Conservation (phyloP, 2,113 vertebrate species). For the Oreochromis aureus region DNA sequence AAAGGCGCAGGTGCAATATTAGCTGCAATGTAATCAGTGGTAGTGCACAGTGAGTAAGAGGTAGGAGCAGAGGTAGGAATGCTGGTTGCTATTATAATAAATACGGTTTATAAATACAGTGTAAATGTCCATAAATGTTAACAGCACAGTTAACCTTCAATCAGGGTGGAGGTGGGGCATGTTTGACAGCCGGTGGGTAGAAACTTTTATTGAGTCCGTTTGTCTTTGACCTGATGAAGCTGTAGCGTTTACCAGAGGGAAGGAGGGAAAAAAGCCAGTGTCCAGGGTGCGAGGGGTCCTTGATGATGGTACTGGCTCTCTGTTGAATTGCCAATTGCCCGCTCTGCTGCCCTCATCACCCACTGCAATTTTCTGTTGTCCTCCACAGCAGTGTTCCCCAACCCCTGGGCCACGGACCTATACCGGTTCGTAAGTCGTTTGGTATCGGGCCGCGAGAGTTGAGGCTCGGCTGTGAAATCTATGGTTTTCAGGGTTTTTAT, state of each 20-base stretch:
- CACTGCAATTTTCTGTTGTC: too few species aligned
- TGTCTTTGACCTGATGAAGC: neutral
- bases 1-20: neutral
- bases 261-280: fast-evolving
- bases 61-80: neutral
- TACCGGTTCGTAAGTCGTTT: too few species aligned
- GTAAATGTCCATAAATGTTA: neutral
- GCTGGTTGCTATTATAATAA: neutral
- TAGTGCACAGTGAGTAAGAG: neutral
- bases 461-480: too few species aligned
- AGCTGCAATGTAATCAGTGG: neutral
- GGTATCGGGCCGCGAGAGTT: too few species aligned
- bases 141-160: neutral
- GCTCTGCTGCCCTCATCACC: too few species aligned
- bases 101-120: neutral
- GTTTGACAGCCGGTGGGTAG: neutral
- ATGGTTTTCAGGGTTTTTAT: too few species aligned
- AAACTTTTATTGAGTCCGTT: neutral
- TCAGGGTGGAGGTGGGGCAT: neutral
- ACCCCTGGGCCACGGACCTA: too few species aligned
- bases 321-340: too few species aligned
- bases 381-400: too few species aligned
- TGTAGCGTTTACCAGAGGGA: neutral
- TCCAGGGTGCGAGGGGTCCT: neutral
- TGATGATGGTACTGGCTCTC: too few species aligned